Conservation (phyloP, 2,888 invertebrate species). For the Lingula anatina region DNA sequence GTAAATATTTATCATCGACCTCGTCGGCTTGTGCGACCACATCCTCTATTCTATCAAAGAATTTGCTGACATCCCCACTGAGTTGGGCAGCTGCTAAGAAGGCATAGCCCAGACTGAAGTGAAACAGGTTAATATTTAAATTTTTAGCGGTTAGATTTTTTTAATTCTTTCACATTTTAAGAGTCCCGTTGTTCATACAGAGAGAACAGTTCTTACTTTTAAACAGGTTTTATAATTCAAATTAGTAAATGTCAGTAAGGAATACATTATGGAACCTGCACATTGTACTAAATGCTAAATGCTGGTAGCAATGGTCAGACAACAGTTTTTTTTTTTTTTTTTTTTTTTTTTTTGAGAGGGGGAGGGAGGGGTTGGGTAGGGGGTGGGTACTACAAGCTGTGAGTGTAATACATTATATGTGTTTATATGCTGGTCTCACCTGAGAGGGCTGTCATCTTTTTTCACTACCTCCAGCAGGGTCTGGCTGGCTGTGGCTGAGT, state of each 20-base stretch:
- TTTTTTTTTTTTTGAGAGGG: no score
- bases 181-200: no score
- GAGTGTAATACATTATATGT: no score
- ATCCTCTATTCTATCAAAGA: constrained; percentile 77
- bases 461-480: constrained; percentile 72
- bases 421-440: constrained; percentile 17
- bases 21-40: constrained; percentile 94
- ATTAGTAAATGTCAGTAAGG: no score
- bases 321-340: no score
- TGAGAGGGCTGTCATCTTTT: constrained; percentile 60
- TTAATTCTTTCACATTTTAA: no score
- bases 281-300: no score
- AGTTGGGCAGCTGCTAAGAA: constrained; percentile 77
- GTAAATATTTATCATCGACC: constrained; percentile 77
- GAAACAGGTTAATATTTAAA: no score
- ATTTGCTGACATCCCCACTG: constrained; percentile 55
- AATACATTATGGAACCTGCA: no score
- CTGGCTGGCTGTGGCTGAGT: constrained; percentile 64
- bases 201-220: not conserved
- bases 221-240: no score
- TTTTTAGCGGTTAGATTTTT: no score
- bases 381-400: not conserved
- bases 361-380: not conserved
- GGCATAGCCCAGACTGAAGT: constrained; percentile 72
- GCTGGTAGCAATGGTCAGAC: no score